Evolutionary conservation across 1,140 invertebrate species (phyloP), one percentile per base, ranked within the genome.

Genomic region (Bathynomus jamesi): DNA sequence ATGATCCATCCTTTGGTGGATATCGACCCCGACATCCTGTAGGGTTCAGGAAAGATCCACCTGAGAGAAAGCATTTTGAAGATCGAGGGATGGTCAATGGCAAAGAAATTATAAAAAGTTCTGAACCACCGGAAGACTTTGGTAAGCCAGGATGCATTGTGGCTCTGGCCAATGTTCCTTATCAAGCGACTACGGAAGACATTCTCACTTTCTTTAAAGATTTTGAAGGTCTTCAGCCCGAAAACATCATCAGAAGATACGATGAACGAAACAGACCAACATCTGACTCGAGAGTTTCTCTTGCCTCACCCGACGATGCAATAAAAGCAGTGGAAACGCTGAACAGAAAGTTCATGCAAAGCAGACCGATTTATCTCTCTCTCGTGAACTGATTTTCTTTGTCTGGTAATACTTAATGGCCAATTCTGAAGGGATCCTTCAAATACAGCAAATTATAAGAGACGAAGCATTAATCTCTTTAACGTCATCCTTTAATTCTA

Each of bases 201-300:
- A 94, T 97, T 67, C 83, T 96, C 60, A 85, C 88, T 0, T 95
- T 95, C 80, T 95, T 98, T 78, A 81, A 86, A 0, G 90, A 89
- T 24, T 94, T 89, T 76, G 86, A 89, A 61, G 80, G 92, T 0
- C 86, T 87, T 10, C 85, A 89, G 0, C 77, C 77, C 10, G 88
- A 92, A 72, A 89, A 93, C 76, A 87, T 95, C 3, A 91, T 94
- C 69, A 80, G 92, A 29, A 84, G 92, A 0, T 95, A 90, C 81
- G 91, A 93, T 80, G 91, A 93, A 29, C 87, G 88, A 62, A 90
- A 92, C 0, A 88, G 90, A 81, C 89, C 93, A 0, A 95, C 94
- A 0, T 93, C 93, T 0, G 94, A 97, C 81, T 93, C 93, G 1
- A 86, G 93, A 8, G 90, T 96, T 0, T 88, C 90, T 0, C 94